Conservation (phyloP, 1,140 invertebrate genomes). For the Aphelinus certus region DNA sequence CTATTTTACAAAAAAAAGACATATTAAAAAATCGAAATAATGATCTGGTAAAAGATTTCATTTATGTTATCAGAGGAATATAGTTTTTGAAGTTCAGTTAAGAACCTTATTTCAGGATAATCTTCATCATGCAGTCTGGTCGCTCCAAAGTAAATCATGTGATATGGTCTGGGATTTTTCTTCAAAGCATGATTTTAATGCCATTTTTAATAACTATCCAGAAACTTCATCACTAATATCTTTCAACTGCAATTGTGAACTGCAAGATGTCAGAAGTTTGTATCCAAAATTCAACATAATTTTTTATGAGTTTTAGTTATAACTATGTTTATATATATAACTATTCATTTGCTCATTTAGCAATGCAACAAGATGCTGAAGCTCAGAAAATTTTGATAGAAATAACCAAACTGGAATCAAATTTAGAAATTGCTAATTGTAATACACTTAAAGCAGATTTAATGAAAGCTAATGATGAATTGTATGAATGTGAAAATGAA, state of each 20-base stretch:
- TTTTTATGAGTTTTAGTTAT: slow-evolving; percentile 2
- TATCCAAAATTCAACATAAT: neutral
- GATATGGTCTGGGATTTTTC: slow-evolving; percentile 53
- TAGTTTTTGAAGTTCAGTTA: neutral
- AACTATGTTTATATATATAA: neutral
- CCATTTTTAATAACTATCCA: slow-evolving; percentile 43
- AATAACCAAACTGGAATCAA: slow-evolving; percentile 27
- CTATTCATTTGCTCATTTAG: slow-evolving; percentile 10
- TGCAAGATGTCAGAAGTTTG: too few species aligned
- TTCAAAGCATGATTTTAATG: slow-evolving; percentile 42
- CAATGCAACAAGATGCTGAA: slow-evolving; percentile 24
- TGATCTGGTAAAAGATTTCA: slow-evolving; percentile 43
- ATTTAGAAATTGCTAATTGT: slow-evolving; percentile 16
- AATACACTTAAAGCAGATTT: slow-evolving; percentile 6
- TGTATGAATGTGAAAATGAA: slow-evolving; percentile 35
- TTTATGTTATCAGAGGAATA: neutral
- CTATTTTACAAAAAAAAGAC: slow-evolving; percentile 31
- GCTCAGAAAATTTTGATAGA: slow-evolving; percentile 37
- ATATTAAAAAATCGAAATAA: slow-evolving; percentile 37
- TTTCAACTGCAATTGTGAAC: slow-evolving; percentile 21
- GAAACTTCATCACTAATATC: slow-evolving; percentile 11
- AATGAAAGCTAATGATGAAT: slow-evolving; percentile 14
- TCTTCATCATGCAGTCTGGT: slow-evolving; percentile 43
- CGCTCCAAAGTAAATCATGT: slow-evolving; percentile 42
- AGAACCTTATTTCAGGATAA: slow-evolving; percentile 41